phyloP scores from a whole-genome alignment of 2,888 invertebrate genomes.

The Tuberolachnus salignus region DNA sequence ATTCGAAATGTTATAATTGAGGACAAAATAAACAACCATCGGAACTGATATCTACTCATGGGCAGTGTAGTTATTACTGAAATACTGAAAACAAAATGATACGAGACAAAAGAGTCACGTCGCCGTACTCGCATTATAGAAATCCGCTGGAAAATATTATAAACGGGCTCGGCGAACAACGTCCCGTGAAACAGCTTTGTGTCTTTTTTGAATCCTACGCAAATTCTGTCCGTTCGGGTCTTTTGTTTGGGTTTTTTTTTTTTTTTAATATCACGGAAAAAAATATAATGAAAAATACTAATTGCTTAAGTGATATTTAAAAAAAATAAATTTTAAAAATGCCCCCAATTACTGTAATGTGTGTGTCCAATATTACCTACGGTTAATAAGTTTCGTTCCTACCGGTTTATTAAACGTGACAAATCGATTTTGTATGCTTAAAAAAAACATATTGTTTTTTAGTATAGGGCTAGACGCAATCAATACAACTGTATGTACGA shows the following conservation, averaged over 20 bases:
- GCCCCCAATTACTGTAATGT: background rate
- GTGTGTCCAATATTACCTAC: background rate
- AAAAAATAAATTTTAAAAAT: conserved; percentile 11
- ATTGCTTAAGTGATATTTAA: conserved; percentile 7
- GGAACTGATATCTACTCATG: conserved; percentile 2
- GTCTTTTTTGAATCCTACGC: conserved; percentile 4
- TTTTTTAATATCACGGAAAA: background rate
- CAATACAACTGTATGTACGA: no score
- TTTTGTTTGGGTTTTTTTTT: conserved; percentile 27
- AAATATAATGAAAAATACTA: conserved; percentile 13
- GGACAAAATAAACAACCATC: no score
- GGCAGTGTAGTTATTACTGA: conserved; percentile 19
- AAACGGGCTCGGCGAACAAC: conserved; percentile 21
- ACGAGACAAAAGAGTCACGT: conserved; percentile 31
- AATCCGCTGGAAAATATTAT: conserved; percentile 12
- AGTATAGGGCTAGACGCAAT: no score
- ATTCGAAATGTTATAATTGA: no score
- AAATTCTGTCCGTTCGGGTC: conserved; percentile 3
- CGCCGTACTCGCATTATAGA: background rate
- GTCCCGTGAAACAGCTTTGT: conserved; percentile 35
- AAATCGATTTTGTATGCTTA: no score
- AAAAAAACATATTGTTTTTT: no score
- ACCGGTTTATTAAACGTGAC: no score
- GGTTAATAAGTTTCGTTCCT: background rate
- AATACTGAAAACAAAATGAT: conserved; percentile 31